Conservation (phyloP, 1,140 invertebrate species). For the Neodiprion lecontei region DNA sequence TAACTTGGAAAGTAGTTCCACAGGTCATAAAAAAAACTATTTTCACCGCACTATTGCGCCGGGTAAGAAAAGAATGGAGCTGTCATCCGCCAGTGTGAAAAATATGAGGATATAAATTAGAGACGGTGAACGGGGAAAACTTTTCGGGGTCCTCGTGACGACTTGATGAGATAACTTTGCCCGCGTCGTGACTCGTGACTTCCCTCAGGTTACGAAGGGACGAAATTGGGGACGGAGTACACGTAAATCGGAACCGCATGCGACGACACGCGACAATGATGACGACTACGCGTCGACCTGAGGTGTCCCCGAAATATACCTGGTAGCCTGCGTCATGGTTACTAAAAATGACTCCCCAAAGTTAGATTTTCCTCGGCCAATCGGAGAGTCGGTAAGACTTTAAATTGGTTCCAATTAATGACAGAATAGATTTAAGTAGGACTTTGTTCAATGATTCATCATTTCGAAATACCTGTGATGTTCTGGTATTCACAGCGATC, state of each 20-base stretch:
- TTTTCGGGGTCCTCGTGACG: slow-evolving; percentile 38
- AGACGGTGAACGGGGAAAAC: neutral
- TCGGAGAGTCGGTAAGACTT: too few species aligned
- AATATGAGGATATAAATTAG: slow-evolving; percentile 2
- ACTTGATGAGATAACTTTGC: slow-evolving; percentile 47
- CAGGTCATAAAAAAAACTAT: neutral
- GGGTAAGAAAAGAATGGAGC: neutral
- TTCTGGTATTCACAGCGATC: too few species aligned
- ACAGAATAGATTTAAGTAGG: too few species aligned
- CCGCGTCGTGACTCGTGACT: slow-evolving; percentile 41
- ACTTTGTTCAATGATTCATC: too few species aligned
- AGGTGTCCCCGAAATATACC: too few species aligned
- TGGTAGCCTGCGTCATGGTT: too few species aligned
- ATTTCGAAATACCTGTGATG: too few species aligned
- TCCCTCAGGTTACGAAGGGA: slow-evolving; percentile 33
- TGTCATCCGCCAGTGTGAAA: neutral
- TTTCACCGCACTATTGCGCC: neutral
- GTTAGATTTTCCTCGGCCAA: too few species aligned
- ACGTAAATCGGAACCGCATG: neutral
- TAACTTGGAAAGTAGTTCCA: too few species aligned
- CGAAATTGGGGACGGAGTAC: neutral
- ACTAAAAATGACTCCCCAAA: too few species aligned
- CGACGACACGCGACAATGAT: neutral
- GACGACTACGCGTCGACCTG: too few species aligned
- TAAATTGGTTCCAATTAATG: too few species aligned